These are phyloP conservation scores for Speoplatyrhinus poulsoni DNA, from an alignment of 2,113 vertebrate species.

Conservation along the genomic window DNA sequence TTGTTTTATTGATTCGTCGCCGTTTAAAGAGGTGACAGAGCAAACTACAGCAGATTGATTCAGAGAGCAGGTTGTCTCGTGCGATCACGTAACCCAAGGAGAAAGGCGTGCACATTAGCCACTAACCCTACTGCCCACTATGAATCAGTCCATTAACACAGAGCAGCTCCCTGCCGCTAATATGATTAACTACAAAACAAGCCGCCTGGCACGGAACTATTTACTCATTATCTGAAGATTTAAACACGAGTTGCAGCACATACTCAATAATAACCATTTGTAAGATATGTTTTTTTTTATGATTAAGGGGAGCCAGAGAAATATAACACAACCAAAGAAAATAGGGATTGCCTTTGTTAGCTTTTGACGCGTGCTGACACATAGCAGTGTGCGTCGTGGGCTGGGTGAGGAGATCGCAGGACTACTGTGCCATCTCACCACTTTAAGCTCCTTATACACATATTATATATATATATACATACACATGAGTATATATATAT, in stretches of 20 bases:
- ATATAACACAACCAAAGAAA: conserved; percentile 36
- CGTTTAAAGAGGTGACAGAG: conserved; percentile 51
- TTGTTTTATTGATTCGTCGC: conserved; percentile 62
- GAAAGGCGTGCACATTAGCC: conserved; percentile 1
- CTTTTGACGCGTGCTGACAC: conserved; percentile 55
- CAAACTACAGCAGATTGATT: conserved; percentile 53
- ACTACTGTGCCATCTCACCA: too few relatives aligned
- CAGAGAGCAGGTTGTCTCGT: conserved; percentile 34
- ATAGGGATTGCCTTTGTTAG: conserved; percentile 62
- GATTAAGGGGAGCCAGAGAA: conserved; percentile 24
- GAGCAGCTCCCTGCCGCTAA: neutral
- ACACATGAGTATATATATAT: too few relatives aligned
- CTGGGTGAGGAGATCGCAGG: conserved; percentile 32
- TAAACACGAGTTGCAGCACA: neutral
- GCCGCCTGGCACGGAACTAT: neutral
- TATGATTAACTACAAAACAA: conserved; percentile 3
- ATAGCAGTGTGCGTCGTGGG: conserved; percentile 60
- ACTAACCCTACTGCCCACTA: conserved; percentile 3
- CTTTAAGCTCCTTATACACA: conserved; percentile 61
- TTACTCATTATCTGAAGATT: neutral
- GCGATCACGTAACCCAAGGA: conserved; percentile 39
- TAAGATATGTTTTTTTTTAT: conserved; percentile 8
- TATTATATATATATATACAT: too few relatives aligned
- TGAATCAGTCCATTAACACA: conserved; percentile 8
- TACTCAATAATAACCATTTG: too few relatives aligned